These are phyloP conservation scores for Xenentodon cancila DNA, from an alignment of 2,797 vertebrate genomes.

Conservation along the genomic window DNA sequence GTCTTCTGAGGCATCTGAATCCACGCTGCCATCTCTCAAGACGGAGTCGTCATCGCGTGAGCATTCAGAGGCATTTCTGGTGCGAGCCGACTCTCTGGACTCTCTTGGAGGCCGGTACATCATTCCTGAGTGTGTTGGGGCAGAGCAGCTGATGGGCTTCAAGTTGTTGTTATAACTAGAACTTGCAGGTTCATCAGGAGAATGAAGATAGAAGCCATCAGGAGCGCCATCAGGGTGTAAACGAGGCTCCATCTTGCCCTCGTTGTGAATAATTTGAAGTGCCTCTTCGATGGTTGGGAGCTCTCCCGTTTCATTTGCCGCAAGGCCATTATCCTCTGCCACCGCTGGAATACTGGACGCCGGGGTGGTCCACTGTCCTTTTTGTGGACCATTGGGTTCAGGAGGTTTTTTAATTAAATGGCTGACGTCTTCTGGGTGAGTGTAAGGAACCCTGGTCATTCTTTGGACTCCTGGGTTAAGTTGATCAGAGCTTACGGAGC, in stretches of 20 bases:
- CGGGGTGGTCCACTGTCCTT: slow-evolving; percentile 81
- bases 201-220: slow-evolving; percentile 93
- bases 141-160: slow-evolving; percentile 75
- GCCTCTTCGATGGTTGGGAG: slow-evolving; percentile 94
- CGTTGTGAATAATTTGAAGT: slow-evolving; percentile 93
- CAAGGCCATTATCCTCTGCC: slow-evolving; percentile 81
- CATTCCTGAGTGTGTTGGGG: slow-evolving; percentile 79
- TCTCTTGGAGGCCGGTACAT: slow-evolving; percentile 65
- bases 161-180: slow-evolving; percentile 61
- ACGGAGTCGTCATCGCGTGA: slow-evolving; percentile 88
- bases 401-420: slow-evolving; percentile 64
- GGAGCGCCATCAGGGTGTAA: slow-evolving; percentile 91
- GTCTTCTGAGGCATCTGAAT: slow-evolving; percentile 88
- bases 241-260: slow-evolving; percentile 88
- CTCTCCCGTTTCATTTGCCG: slow-evolving; percentile 77
- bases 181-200: slow-evolving; percentile 82
- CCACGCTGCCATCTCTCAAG: slow-evolving; percentile 85
- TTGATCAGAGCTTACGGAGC: slow-evolving; percentile 91
- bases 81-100: slow-evolving; percentile 65
- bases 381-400: slow-evolving; percentile 74
- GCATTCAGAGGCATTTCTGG: slow-evolving; percentile 79
- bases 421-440: slow-evolving; percentile 75
- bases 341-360: slow-evolving; percentile 65
- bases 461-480: slow-evolving; percentile 78
- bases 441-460: slow-evolving; percentile 58